phyloP scores from a whole-genome alignment of 92 coral and sea anemone genomes.

The Heteractis magnifica region DNA sequence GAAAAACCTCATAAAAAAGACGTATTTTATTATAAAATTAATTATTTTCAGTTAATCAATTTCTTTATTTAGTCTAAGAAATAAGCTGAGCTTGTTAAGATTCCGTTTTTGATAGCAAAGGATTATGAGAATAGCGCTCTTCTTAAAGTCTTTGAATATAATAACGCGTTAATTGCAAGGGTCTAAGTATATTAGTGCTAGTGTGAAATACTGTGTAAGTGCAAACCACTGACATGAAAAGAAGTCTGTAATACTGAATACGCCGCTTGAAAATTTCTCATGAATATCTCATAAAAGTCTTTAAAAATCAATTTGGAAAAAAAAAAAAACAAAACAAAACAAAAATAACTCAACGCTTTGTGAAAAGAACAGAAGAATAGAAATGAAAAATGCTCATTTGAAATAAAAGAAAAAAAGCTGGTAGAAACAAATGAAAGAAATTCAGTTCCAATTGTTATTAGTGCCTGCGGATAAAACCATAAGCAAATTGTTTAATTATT shows the following conservation, averaged over 20 bases:
- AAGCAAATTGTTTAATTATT: background rate
- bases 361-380: background rate
- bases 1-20: background rate
- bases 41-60: background rate
- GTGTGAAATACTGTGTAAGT: too few species aligned
- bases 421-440: background rate
- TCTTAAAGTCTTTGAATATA: too few species aligned
- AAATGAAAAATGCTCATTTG: background rate
- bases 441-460: background rate
- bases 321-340: too few species aligned
- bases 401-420: background rate
- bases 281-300: too few species aligned
- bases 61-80: background rate
- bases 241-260: too few species aligned
- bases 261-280: too few species aligned
- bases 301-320: too few species aligned
- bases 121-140: background rate
- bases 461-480: background rate
- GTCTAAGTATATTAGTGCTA: too few species aligned
- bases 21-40: background rate
- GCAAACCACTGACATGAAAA: too few species aligned
- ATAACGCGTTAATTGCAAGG: too few species aligned
- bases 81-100: background rate
- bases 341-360: background rate
- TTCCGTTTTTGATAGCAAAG: background rate